Conservation (phyloP, 2,113 vertebrate genomes). For the Myrmecophaga tridactyla region DNA sequence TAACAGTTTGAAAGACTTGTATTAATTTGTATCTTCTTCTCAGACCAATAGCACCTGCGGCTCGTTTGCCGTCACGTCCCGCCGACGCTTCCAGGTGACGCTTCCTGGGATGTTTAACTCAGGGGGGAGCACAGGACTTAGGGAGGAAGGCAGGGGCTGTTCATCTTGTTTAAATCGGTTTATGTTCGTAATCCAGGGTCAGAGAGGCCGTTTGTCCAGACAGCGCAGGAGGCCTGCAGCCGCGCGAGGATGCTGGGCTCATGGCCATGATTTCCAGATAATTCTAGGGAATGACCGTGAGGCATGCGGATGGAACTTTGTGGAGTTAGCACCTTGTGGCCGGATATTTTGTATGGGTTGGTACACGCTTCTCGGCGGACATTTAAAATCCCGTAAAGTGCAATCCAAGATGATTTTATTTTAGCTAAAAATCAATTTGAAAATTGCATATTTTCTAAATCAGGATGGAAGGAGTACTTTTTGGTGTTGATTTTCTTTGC, state of each 20-base stretch:
- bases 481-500: rapidly evolving
- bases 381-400: neutral
- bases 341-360: too few relatives aligned
- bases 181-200: rapidly evolving
- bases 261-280: rapidly evolving
- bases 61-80: rapidly evolving
- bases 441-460: neutral
- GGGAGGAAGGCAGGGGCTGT: too few relatives aligned
- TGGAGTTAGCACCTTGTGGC: rapidly evolving
- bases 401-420: neutral
- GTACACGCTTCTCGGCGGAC: too few relatives aligned
- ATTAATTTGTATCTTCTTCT: neutral
- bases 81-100: rapidly evolving
- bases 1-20: rapidly evolving
- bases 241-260: rapidly evolving
- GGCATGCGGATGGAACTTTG: rapidly evolving
- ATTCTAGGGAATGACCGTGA: rapidly evolving
- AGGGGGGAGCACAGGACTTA: rapidly evolving
- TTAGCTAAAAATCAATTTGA: neutral
- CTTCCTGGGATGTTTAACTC: rapidly evolving
- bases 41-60: rapidly evolving
- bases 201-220: rapidly evolving
- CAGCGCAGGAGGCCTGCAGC: rapidly evolving
- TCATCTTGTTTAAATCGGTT: rapidly evolving
- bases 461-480: too few relatives aligned